A percentile compares a stretch with the other conserved stretches of the same genome.
Conservation (phyloP, 2,113 vertebrate species). For the Salminus brasiliensis region DNA sequence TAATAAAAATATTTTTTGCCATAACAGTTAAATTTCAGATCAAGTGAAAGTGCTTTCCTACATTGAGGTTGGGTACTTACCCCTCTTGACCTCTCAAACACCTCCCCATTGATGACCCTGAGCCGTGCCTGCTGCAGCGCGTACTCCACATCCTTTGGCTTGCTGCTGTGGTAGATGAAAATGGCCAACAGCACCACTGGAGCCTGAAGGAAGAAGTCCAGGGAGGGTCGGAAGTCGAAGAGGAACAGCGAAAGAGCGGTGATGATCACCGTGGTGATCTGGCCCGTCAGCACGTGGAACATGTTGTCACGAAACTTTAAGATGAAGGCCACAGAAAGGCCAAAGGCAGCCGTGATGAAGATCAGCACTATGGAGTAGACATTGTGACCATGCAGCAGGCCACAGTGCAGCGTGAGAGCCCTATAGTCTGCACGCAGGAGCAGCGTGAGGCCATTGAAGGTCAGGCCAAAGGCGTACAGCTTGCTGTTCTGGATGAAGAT, state of each 20-base stretch:
- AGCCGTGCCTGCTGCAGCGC: constrained; percentile 80
- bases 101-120: constrained; percentile 81
- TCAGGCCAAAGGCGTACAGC: constrained; percentile 88
- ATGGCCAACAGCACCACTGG: constrained; percentile 92
- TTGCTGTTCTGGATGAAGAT: constrained; percentile 97
- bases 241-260: constrained; percentile 87
- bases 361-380: constrained; percentile 86
- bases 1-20: too few species aligned
- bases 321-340: constrained; percentile 95
- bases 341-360: constrained; percentile 90
- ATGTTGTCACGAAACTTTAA: constrained; percentile 98
- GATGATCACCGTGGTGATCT: constrained; percentile 93
- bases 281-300: constrained; percentile 95
- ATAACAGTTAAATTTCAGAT: too few species aligned
- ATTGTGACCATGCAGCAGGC: constrained; percentile 94
- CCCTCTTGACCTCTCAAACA: constrained; percentile 90
- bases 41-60: too few species aligned
- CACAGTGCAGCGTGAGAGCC: constrained; percentile 82
- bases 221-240: constrained; percentile 91
- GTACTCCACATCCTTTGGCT: constrained; percentile 74
- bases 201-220: constrained; percentile 93
- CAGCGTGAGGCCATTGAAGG: constrained; percentile 89
- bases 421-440: constrained; percentile 77
- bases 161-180: constrained; percentile 92
- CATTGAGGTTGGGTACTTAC: too few species aligned